A percentile compares a stretch with the other conserved stretches of the same genome.
Conservation (phyloP, 1,140 invertebrate genomes). For the Panonychus citri region DNA sequence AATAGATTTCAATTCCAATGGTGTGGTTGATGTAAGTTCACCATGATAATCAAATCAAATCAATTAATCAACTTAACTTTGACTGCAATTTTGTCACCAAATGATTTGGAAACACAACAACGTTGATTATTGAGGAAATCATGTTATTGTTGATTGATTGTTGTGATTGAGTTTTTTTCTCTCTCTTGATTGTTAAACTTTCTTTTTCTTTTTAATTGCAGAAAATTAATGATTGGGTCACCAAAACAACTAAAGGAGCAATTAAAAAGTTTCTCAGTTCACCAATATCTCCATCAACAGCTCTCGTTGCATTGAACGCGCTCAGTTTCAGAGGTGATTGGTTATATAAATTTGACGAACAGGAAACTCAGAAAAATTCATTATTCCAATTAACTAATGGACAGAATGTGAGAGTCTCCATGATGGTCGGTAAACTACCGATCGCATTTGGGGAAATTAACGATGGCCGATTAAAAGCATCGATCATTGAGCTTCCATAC, state of each 20-base stretch:
- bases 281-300: conserved; percentile 12
- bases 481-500: conserved; percentile 54
- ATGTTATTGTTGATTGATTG: too few relatives aligned
- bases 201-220: neutral
- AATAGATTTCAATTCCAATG: conserved; percentile 31
- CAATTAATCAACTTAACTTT: too few relatives aligned
- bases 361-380: conserved; percentile 26
- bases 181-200: too few relatives aligned
- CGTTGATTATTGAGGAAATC: too few relatives aligned
- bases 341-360: conserved; percentile 37
- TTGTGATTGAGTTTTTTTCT: too few relatives aligned
- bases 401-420: conserved; percentile 28
- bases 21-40: neutral
- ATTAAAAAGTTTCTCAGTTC: conserved; percentile 31
- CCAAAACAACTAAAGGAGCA: conserved; percentile 37
- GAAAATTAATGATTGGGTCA: conserved; percentile 44
- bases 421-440: conserved; percentile 37
- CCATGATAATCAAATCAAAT: too few relatives aligned
- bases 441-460: conserved; percentile 38
- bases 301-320: conserved; percentile 37
- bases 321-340: conserved; percentile 56
- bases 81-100: conserved; percentile 13
- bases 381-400: conserved; percentile 30
- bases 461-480: conserved; percentile 32
- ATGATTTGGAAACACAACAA: neutral